These are phyloP conservation scores for Campoplex capitator DNA, from an alignment of 2,888 invertebrate genomes.

Conservation along the genomic window DNA sequence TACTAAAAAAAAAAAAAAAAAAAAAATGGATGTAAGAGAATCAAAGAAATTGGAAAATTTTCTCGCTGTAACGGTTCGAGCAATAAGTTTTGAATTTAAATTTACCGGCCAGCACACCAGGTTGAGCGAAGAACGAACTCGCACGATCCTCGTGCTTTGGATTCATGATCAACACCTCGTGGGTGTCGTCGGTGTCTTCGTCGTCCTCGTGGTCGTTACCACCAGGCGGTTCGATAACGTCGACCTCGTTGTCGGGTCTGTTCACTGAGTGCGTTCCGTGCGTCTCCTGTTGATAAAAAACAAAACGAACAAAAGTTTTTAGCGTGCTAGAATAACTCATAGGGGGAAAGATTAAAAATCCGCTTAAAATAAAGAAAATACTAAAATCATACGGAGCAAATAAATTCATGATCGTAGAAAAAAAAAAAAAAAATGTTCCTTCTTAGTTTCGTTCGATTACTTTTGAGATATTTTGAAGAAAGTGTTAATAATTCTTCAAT, in stretches of 20 bases:
- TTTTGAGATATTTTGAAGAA: background rate
- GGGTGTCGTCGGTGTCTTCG: slow-evolving; percentile 84
- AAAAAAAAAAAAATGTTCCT: background rate
- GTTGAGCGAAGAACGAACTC: slow-evolving; percentile 97
- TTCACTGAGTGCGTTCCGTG: slow-evolving; percentile 76
- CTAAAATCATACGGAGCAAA: background rate
- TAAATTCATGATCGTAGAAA: background rate
- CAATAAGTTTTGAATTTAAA: slow-evolving; percentile 39
- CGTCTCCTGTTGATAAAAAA: slow-evolving; percentile 35
- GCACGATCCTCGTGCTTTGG: slow-evolving; percentile 93
- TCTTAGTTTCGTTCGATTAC: background rate
- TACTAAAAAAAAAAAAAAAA: too few species aligned
- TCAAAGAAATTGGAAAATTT: background rate
- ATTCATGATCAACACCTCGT: slow-evolving; percentile 92
- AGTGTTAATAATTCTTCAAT: slow-evolving; percentile 1
- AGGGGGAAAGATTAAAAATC: background rate
- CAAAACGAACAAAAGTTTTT: background rate
- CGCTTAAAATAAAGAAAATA: background rate
- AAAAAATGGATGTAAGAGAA: background rate
- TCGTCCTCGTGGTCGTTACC: slow-evolving; percentile 78
- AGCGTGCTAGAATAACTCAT: background rate
- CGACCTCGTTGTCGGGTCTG: slow-evolving; percentile 80
- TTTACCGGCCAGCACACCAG: slow-evolving; percentile 95
- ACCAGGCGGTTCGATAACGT: slow-evolving; percentile 77
- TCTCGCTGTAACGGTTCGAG: background rate